phyloP scores from a whole-genome alignment of 1,140 invertebrate genomes.

The Asbolus verrucosus region DNA sequence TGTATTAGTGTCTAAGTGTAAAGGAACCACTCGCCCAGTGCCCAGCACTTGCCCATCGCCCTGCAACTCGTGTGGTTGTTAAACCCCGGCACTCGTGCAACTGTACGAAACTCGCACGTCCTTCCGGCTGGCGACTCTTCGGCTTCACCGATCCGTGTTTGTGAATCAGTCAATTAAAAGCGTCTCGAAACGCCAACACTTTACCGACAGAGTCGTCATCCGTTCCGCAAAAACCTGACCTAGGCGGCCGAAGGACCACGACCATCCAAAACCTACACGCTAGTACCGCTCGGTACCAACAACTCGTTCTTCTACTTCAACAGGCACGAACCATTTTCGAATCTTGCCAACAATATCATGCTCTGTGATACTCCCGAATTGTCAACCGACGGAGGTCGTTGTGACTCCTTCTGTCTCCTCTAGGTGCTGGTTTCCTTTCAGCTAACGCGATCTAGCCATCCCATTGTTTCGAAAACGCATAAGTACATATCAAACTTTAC shows the following conservation, averaged over 20 bases:
- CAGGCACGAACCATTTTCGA: conserved; percentile 34
- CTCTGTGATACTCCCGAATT: conserved; percentile 44
- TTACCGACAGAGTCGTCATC: conserved; percentile 47
- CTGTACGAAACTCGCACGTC: conserved; percentile 45
- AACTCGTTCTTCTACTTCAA: too few relatives aligned
- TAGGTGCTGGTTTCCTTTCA: conserved; percentile 25
- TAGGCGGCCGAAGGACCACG: conserved; percentile 21
- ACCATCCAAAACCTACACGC: conserved; percentile 20
- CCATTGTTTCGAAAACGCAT: conserved; percentile 6
- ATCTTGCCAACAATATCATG: conserved; percentile 42
- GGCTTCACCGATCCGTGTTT: background rate
- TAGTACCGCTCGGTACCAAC: conserved; percentile 21
- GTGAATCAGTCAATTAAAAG: conserved; percentile 40
- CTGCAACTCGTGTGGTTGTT: conserved; percentile 40
- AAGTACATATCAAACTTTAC: conserved; percentile 30
- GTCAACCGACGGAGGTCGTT: conserved; percentile 34
- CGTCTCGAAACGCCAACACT: conserved; percentile 45
- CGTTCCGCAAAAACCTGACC: conserved; percentile 33
- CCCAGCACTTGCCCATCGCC: conserved; percentile 38
- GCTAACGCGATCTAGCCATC: conserved; percentile 25
- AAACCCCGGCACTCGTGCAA: conserved; percentile 46
- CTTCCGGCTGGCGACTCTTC: conserved; percentile 30
- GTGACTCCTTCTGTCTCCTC: conserved; percentile 13
- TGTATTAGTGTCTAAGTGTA: conserved; percentile 58
- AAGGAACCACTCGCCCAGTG: conserved; percentile 52